Conservation (phyloP, 2,797 vertebrate genomes). For the Chrysocyon brachyurus region DNA sequence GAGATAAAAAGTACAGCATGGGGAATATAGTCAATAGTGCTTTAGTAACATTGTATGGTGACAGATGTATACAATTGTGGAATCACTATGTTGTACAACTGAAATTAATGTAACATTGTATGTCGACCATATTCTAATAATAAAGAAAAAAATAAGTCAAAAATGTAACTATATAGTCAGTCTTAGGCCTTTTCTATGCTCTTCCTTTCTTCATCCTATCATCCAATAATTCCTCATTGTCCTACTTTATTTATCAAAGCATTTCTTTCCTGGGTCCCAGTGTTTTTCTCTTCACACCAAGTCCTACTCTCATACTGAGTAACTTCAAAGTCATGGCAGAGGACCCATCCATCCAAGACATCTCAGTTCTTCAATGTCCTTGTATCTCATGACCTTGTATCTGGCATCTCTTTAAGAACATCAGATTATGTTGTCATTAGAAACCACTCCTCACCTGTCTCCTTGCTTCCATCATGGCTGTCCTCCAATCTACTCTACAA, state of each 20-base stretch:
- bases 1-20: neutral
- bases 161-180: neutral
- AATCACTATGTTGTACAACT: neutral
- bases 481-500: neutral
- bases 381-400: neutral
- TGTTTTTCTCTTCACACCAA: neutral
- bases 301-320: neutral
- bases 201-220: constrained; percentile 29
- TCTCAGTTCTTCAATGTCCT: neutral
- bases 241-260: neutral
- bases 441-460: neutral
- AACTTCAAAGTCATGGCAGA: neutral
- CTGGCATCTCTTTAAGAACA: neutral
- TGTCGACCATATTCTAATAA: neutral
- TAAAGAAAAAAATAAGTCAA: neutral
- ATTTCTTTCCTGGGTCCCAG: neutral
- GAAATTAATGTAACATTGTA: neutral
- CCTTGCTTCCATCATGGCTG: neutral
- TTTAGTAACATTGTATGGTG: neutral
- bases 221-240: neutral
- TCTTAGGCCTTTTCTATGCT: neutral
- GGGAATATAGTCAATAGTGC: neutral
- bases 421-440: neutral
- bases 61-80: neutral
- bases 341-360: neutral